Percentiles rank a stretch among this genome's conserved stretches.
These are phyloP conservation scores for Proctacanthus coquilletti DNA, from an alignment of 1,140 invertebrate genomes.

Conservation along the genomic window DNA sequence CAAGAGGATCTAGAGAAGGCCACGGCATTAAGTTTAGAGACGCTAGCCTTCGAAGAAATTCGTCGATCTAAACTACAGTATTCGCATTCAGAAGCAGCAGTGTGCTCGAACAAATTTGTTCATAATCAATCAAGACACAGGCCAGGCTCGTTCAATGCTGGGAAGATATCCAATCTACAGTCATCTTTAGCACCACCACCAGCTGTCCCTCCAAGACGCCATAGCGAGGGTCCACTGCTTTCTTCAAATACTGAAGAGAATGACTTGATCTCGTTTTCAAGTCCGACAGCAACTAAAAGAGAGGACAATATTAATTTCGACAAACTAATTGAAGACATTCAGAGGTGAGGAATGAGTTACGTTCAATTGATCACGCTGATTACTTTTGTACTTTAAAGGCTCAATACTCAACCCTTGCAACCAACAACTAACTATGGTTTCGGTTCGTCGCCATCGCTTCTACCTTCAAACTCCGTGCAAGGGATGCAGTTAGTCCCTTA, in stretches of 20 bases:
- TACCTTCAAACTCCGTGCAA: no score
- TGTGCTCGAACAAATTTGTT: background rate
- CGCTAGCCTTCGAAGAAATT: conserved; percentile 65
- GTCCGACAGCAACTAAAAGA: conserved; percentile 37
- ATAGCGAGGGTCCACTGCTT: conserved; percentile 29
- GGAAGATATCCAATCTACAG: conserved; percentile 28
- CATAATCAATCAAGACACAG: conserved; percentile 33
- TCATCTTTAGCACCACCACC: conserved; percentile 25
- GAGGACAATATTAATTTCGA: conserved; percentile 33
- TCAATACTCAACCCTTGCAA: conserved; percentile 27
- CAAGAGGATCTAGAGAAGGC: conserved; percentile 72
- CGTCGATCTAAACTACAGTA: conserved; percentile 30
- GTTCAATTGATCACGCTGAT: no score
- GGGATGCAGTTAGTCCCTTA: conserved; percentile 23
- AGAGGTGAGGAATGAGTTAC: conserved; percentile 24
- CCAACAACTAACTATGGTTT: no score
- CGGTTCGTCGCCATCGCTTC: no score
- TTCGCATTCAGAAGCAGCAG: background rate
- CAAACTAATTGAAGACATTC: conserved; percentile 38
- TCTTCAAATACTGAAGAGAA: conserved; percentile 26
- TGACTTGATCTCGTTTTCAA: conserved; percentile 60
- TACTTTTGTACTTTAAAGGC: conserved; percentile 26
- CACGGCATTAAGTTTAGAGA: conserved; percentile 70
- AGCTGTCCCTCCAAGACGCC: conserved; percentile 33
- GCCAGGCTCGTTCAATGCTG: conserved; percentile 32